These are phyloP conservation scores for Mythimna ferrago DNA, from an alignment of 2,888 invertebrate species.

Conservation along the genomic window DNA sequence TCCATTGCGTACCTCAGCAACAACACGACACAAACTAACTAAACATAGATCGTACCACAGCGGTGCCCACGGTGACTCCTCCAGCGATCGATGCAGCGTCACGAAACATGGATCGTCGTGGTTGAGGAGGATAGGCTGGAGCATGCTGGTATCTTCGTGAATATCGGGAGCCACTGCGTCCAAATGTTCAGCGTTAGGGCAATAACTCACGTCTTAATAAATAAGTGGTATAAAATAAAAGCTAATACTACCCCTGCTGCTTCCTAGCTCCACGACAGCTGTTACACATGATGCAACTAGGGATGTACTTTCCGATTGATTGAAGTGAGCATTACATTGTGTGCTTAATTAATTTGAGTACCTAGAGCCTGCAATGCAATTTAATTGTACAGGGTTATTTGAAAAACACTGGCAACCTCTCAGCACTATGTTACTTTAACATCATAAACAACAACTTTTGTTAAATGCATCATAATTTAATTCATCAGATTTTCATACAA, in stretches of 20 bases:
- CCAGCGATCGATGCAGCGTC: slow-evolving; percentile 99
- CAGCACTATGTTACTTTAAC: no score
- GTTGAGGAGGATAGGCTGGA: slow-evolving; percentile 83
- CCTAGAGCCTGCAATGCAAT: slow-evolving; percentile 51
- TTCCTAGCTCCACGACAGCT: slow-evolving; percentile 37
- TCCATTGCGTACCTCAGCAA: slow-evolving; percentile 20
- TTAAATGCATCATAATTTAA: no score
- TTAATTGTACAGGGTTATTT: neutral
- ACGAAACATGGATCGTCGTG: slow-evolving; percentile 95
- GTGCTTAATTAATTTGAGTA: slow-evolving; percentile 26
- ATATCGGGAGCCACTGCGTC: slow-evolving; percentile 70
- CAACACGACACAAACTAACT: slow-evolving; percentile 24
- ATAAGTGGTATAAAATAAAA: slow-evolving; percentile 1
- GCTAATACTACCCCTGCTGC: slow-evolving; percentile 36
- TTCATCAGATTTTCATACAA: no score
- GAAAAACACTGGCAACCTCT: no score
- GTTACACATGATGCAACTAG: slow-evolving; percentile 40
- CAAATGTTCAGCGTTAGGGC: slow-evolving; percentile 38
- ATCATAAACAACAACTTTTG: no score
- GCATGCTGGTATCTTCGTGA: slow-evolving; percentile 75
- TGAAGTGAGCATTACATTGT: slow-evolving; percentile 19
- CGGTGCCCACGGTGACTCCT: slow-evolving; percentile 99
- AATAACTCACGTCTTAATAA: neutral
- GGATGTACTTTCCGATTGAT: slow-evolving; percentile 3
- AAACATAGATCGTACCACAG: slow-evolving; percentile 92